These are phyloP conservation scores for Lycocerus yunnanus DNA, from an alignment of 2,888 invertebrate species.

Conservation along the genomic window DNA sequence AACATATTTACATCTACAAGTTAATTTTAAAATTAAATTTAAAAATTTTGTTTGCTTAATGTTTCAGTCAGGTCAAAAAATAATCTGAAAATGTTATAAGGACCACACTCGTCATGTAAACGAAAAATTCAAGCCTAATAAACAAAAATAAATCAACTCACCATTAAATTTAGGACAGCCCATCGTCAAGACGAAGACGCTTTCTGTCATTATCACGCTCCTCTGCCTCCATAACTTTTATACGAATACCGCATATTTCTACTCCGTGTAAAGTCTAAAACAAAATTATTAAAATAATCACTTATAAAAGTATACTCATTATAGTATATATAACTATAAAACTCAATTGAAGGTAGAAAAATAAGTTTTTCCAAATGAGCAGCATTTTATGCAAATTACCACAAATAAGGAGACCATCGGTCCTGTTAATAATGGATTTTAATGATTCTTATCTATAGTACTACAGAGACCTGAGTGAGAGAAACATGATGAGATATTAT, in stretches of 20 bases:
- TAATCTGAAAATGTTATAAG: neutral
- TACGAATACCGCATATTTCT: conserved; percentile 81
- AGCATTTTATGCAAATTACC: too few species aligned
- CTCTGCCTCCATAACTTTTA: conserved; percentile 90
- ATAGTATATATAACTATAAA: too few species aligned
- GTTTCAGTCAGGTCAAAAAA: neutral
- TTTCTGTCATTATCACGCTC: conserved; percentile 56
- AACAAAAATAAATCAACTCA: neutral
- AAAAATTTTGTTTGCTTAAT: neutral
- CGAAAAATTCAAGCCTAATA: neutral
- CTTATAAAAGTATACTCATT: too few species aligned
- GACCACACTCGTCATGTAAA: neutral
- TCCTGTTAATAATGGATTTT: too few species aligned
- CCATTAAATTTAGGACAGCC: neutral
- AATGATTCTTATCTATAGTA: too few species aligned
- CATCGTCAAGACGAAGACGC: conserved; percentile 33
- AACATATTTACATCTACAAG: neutral
- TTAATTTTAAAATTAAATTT: neutral
- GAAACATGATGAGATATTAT: too few species aligned
- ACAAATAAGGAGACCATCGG: too few species aligned
- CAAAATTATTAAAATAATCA: conserved; percentile 4
- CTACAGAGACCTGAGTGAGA: too few species aligned
- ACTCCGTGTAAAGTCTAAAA: conserved; percentile 74
- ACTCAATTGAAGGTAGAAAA: too few species aligned
- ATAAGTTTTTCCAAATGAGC: too few species aligned